Evolutionary conservation across 1,140 invertebrate genomes (phyloP), one percentile per base, ranked within the genome.

Genomic region (Drosophila subpulchrella): DNA sequence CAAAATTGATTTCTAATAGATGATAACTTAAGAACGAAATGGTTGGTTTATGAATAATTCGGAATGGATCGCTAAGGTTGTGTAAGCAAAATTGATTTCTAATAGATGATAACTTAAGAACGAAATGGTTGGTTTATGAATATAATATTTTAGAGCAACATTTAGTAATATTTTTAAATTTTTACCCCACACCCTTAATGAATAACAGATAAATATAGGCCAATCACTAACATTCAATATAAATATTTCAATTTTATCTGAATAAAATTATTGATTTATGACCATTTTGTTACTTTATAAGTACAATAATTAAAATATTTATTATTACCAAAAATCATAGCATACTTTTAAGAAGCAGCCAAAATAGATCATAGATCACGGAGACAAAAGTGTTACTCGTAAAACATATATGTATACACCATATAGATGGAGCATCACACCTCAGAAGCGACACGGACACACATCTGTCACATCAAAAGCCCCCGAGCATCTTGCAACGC

Each of bases 391-490:
- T 32, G 24, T 58, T 15, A 50, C n/a, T 32, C 13, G 7, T 27
- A 20, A 41, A 53, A 27, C 32, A 39, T 34, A 13, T 27, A 39
- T 34, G 11, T 27, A 41, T 15, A 30, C 34, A 32, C 24, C 30
- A 24, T 15, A 32, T 63, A 38, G 48, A 60, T 55, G 61, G 58
- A 61, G 68, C 56, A 73, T 42, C 38, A 74, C 30, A 61, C 62
- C 56, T 68, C 58, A 38, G 39, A 44, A 30, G 60, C 60, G 57
- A 48, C 34, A 71, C 51, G 70, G 75, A 65, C 75, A 79, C 51
- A 66, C 75, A 81, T 61, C 84, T 88, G 83, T 88, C 83, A 88
- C 83, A 88, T 88, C 83, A 88, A 88, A 88, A 89, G 83, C 62
- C 53, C 42, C 44, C 36, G 67, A 68, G 61, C 42, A 80, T 89